These are phyloP conservation scores for Eupelmus urozonus DNA, from an alignment of 2,888 invertebrate genomes.

Conservation along the genomic window DNA sequence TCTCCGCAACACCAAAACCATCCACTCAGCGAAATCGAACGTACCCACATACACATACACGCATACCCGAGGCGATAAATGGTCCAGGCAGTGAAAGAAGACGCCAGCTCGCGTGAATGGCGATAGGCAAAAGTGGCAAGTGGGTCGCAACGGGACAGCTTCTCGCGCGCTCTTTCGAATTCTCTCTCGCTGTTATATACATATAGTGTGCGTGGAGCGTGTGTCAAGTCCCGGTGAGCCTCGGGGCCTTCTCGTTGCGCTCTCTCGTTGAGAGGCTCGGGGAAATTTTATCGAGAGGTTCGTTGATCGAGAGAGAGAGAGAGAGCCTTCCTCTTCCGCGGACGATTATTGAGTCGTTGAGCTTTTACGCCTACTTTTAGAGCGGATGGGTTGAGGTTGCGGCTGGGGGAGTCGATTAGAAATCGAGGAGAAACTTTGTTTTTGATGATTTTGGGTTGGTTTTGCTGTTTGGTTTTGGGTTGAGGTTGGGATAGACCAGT, in stretches of 20 bases:
- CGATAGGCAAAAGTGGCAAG: slow-evolving; percentile 70
- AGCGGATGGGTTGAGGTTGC: too few species aligned
- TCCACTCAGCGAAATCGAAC: slow-evolving; percentile 41
- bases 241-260: not conserved
- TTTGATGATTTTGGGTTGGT: too few species aligned
- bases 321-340: not conserved
- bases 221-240: slow-evolving; percentile 21
- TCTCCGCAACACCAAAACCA: too few species aligned
- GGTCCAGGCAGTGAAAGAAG: not conserved
- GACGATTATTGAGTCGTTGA: too few species aligned
- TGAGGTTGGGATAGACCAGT: too few species aligned
- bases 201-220: not conserved
- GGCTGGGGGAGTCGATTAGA: too few species aligned
- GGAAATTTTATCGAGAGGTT: too few species aligned
- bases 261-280: too few species aligned
- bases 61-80: not conserved
- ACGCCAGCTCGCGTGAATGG: not conserved
- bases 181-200: not conserved
- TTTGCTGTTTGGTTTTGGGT: too few species aligned
- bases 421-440: too few species aligned
- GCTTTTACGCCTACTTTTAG: too few species aligned
- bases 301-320: not conserved
- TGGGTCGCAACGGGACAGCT: slow-evolving; percentile 75
- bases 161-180: slow-evolving; percentile 16
- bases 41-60: not conserved